These are phyloP conservation scores for Drosophila testacea DNA, from an alignment of 2,888 invertebrate species.

Conservation along the genomic window DNA sequence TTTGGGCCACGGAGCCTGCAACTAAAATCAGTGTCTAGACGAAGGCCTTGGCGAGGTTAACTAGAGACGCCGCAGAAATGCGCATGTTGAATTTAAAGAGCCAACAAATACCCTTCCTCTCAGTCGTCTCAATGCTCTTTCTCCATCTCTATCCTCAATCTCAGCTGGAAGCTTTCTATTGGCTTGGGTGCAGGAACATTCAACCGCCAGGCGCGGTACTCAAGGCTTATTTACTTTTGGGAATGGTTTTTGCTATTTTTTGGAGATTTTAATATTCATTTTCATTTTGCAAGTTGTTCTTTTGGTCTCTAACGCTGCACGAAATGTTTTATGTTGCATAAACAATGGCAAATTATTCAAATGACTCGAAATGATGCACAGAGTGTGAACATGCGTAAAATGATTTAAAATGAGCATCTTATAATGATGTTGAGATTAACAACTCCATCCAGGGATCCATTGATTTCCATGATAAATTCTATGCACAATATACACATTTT, in stretches of 20 bases:
- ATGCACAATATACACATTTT: too few species aligned
- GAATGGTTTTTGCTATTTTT: conserved; percentile 14
- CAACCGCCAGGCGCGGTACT: conserved; percentile 21
- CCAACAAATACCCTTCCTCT: conserved; percentile 18
- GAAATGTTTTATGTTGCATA: conserved; percentile 34
- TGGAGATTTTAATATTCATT: conserved; percentile 49
- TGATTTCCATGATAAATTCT: too few species aligned
- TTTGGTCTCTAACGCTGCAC: conserved; percentile 10
- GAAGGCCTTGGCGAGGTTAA: conserved; percentile 38
- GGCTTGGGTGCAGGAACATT: not conserved
- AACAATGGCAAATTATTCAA: conserved; percentile 27
- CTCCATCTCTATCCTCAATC: not conserved
- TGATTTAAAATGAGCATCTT: not conserved
- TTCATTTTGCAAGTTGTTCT: conserved; percentile 23
- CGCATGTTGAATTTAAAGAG: conserved; percentile 69
- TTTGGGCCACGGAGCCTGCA: conserved; percentile 47
- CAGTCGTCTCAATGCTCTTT: not conserved
- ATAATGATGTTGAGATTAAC: conserved; percentile 16
- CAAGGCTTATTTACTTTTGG: conserved; percentile 49
- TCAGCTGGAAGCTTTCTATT: not conserved
- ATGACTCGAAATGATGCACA: conserved; percentile 10
- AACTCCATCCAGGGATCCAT: too few species aligned
- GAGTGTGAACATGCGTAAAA: conserved; percentile 16
- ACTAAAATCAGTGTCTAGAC: conserved; percentile 75
- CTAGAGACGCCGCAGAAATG: conserved; percentile 42